phyloP scores from a whole-genome alignment of 2,113 vertebrate species.

The Pitta sordida region DNA sequence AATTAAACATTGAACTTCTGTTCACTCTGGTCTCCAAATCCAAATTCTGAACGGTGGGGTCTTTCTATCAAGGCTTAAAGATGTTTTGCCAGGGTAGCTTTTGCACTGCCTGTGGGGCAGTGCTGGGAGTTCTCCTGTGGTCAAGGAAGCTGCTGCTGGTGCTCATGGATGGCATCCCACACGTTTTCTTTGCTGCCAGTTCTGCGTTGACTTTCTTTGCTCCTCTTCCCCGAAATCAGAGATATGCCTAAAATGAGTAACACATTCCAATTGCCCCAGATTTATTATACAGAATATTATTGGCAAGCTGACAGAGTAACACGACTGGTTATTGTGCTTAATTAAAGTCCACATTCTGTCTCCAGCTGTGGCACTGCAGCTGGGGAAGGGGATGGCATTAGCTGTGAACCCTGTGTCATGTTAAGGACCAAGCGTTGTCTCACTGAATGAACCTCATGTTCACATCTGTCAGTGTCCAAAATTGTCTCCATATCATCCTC shows the following conservation, averaged over 20 bases:
- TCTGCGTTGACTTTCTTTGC: constrained; percentile 1
- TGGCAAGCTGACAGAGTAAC: background rate
- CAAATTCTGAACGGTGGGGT: constrained; percentile 19
- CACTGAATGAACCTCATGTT: background rate
- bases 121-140: background rate
- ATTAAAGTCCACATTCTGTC: background rate
- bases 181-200: constrained; percentile 40
- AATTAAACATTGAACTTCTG: constrained; percentile 8
- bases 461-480: background rate
- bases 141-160: background rate
- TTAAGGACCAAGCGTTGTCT: constrained; percentile 4
- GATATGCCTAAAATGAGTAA: background rate
- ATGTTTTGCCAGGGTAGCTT: background rate
- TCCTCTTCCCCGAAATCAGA: background rate
- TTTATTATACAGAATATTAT: background rate
- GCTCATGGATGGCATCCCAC: background rate
- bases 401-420: background rate
- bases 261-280: background rate
- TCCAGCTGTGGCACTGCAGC: background rate
- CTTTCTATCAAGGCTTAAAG: background rate
- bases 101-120: background rate
- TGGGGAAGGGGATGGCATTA: background rate
- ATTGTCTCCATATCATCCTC: background rate
- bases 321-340: background rate
- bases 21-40: constrained; percentile 40